These are phyloP conservation scores for Dallia pectoralis DNA, from an alignment of 2,797 vertebrate species.

Conservation along the genomic window DNA sequence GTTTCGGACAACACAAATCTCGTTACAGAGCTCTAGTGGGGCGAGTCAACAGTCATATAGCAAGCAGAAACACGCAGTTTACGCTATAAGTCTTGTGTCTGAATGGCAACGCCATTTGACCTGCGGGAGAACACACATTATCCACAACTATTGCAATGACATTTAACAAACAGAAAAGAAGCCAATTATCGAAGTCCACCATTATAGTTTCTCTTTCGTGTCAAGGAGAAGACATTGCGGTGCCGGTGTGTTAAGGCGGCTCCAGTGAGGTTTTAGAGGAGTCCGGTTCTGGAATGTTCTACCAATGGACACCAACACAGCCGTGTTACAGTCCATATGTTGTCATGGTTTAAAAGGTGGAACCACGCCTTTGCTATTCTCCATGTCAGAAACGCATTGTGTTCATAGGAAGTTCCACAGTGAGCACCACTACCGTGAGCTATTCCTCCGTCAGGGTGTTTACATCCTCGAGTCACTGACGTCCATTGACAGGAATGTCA, in stretches of 20 bases:
- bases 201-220: constrained; percentile 9
- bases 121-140: constrained; percentile 33
- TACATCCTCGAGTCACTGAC: constrained; percentile 42
- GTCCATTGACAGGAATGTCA: constrained; percentile 5
- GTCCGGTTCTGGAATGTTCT: constrained; percentile 1
- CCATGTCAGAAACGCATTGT: constrained; percentile 21
- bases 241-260: not conserved
- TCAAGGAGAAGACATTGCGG: constrained; percentile 1
- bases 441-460: not conserved
- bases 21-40: constrained; percentile 37
- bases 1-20: constrained; percentile 56
- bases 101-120: constrained; percentile 41
- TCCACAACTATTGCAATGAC: constrained; percentile 54
- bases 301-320: constrained; percentile 9
- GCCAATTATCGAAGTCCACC: constrained; percentile 17
- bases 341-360: constrained; percentile 6
- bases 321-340: constrained; percentile 30
- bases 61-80: constrained; percentile 61
- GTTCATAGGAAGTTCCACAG: not conserved
- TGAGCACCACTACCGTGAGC: not conserved
- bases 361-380: constrained; percentile 1
- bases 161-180: constrained; percentile 35
- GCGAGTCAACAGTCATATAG: constrained; percentile 51
- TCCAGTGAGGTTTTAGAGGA: not conserved
- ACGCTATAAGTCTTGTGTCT: constrained; percentile 42